These are phyloP conservation scores for Nycticryphes semicollaris DNA, from an alignment of 2,113 vertebrate genomes.

Conservation along the genomic window DNA sequence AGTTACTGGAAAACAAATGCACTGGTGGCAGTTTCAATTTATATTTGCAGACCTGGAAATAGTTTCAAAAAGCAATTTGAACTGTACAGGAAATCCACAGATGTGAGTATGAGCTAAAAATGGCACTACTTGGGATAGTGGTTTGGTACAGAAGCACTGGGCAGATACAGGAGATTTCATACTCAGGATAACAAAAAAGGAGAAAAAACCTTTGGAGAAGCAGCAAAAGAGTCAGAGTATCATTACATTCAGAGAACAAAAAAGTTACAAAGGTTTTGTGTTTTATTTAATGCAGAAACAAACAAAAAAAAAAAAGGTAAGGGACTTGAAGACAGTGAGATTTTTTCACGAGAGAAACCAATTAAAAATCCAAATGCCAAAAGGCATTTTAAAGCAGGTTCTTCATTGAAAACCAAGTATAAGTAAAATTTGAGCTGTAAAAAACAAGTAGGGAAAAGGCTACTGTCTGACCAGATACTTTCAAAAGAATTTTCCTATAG, in stretches of 20 bases:
- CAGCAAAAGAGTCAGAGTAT: not conserved
- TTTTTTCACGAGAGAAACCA: not conserved
- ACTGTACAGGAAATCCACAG: conserved; percentile 35
- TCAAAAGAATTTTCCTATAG: not conserved
- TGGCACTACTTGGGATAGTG: not conserved
- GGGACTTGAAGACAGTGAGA: not conserved
- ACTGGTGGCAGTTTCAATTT: not conserved
- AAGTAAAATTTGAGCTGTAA: not conserved
- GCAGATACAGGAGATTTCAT: not conserved
- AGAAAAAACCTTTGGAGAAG: not conserved
- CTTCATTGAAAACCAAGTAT: not conserved
- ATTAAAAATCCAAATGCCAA: not conserved
- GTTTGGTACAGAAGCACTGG: not conserved
- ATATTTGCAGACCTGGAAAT: conserved; percentile 17
- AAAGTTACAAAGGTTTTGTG: not conserved
- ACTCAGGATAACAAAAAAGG: not conserved
- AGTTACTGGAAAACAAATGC: not conserved
- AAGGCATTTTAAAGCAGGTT: not conserved
- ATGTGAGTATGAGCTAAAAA: conserved; percentile 40
- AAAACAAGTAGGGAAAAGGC: not conserved
- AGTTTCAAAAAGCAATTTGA: conserved; percentile 11
- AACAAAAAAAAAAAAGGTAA: not conserved
- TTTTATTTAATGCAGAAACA: not conserved
- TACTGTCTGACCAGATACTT: not conserved
- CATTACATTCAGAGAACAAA: not conserved